Evolutionary conservation across 2,888 invertebrate genomes (phyloP), one percentile per base, ranked within the genome.

Genomic region (Endotricha flammealis): DNA sequence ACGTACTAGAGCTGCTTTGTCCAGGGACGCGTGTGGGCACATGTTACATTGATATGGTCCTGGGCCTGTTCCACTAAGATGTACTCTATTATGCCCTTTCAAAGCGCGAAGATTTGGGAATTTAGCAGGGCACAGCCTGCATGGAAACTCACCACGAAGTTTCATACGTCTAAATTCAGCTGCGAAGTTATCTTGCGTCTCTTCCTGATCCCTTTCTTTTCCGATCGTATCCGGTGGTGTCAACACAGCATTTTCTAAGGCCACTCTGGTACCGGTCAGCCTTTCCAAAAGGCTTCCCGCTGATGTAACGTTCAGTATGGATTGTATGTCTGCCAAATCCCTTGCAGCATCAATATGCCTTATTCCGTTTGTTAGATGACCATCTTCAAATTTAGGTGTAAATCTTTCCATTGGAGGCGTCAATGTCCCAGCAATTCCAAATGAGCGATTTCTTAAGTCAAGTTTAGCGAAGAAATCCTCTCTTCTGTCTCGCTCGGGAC

Each of bases 11-110:
- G 97, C 96, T 11, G 95, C 95, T 74, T 97, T 97, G 67, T 98
- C 98, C 23, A 94, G 89, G 48, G 94, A 94, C 1, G 93, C 92
- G 74, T 95, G 97, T 1, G 94, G 92, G 51, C 98, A 98, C 92
- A 97, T 94, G 69, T 96, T 96, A 83, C 98, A 98, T 34, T 94
- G 91, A 73, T 96, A 97, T 1, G 95, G 95, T 1, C 93, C 93
- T 0, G 91, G 89, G 0, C 90, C 91, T 1, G 91, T 92, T 0
- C 93, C 91, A 39, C 92, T 92, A 47, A 96, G 88, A 70, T 97
- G 97, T 1, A 93, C 92, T 35, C 95, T 89, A 64, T 96, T 96
- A 73, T 96, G 96, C 0, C 97, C 96, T 72, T 97, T 97, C 12
- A 97, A 82, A 1, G 96, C 95, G 32, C 96, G 89, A 22, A 96